Conservation (phyloP, 2,888 invertebrate species). For the Smittia aterrima region DNA sequence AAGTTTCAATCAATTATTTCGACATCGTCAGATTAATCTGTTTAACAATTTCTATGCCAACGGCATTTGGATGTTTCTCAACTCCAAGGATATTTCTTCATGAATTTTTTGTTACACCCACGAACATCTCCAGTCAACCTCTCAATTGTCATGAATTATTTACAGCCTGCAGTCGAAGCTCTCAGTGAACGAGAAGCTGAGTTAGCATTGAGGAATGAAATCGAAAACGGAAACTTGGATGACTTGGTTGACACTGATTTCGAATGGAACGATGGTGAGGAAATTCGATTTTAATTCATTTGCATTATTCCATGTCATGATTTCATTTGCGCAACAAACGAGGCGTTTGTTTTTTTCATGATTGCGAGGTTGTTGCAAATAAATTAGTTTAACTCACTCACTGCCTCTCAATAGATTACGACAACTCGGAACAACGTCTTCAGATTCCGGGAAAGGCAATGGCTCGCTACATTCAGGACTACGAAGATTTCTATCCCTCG, state of each 20-base stretch:
- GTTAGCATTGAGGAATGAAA: conserved; percentile 46
- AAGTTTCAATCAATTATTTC: neutral
- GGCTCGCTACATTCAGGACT: conserved; percentile 44
- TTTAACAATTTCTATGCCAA: too few relatives aligned
- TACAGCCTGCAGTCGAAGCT: conserved; percentile 53
- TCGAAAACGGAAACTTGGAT: conserved; percentile 42
- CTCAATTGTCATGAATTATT: neutral
- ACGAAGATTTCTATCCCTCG: conserved; percentile 47
- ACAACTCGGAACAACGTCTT: conserved; percentile 5
- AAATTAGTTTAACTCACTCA: too few relatives aligned
- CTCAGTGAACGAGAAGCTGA: conserved; percentile 51
- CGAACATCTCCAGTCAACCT: neutral
- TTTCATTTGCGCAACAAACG: too few relatives aligned
- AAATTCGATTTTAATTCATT: neutral
- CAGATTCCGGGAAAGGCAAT: neutral
- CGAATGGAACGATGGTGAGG: neutral
- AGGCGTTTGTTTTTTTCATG: too few relatives aligned
- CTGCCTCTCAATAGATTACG: conserved; percentile 19
- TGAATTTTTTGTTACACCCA: too few relatives aligned
- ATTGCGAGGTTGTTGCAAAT: too few relatives aligned
- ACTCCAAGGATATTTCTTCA: too few relatives aligned
- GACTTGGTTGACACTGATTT: conserved; percentile 22
- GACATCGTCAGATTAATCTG: too few relatives aligned
- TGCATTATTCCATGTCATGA: too few relatives aligned
- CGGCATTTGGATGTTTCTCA: too few relatives aligned